Percentiles rank a stretch among this genome's conserved stretches.
Evolutionary conservation across 2,888 invertebrate genomes (phyloP).

Genomic region (Muschampia plurimacula): DNA sequence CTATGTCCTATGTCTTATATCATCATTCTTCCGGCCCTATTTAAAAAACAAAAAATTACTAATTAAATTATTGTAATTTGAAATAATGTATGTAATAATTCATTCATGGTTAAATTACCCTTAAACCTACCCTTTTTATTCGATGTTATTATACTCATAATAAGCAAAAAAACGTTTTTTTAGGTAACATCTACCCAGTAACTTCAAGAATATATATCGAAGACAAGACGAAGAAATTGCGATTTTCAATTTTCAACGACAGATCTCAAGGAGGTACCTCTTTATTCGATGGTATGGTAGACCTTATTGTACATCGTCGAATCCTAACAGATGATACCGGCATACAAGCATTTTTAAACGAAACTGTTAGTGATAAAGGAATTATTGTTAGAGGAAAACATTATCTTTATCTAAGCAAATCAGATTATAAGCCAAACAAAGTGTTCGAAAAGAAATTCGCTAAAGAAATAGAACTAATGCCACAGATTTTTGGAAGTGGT

Average conservation of each 20-base stretch:
- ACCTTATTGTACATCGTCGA: slow-evolving; percentile 94
- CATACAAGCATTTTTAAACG: slow-evolving; percentile 53
- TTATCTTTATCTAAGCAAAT: slow-evolving; percentile 63
- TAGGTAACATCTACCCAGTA: slow-evolving; percentile 95
- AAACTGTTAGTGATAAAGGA: slow-evolving; percentile 54
- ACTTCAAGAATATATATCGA: slow-evolving; percentile 92
- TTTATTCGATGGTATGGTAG: slow-evolving; percentile 89
- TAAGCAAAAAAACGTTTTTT: too few relatives aligned
- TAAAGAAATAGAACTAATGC: slow-evolving; percentile 62
- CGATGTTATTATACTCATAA: too few relatives aligned
- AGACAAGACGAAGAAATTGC: slow-evolving; percentile 75
- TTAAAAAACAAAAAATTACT: too few relatives aligned
- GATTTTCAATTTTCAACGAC: slow-evolving; percentile 89
- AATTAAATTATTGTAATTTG: too few relatives aligned
- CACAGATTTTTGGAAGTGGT: slow-evolving; percentile 52
- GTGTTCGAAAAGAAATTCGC: slow-evolving; percentile 72
- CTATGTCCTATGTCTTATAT: too few relatives aligned
- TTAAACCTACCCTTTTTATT: too few relatives aligned
- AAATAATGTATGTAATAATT: too few relatives aligned
- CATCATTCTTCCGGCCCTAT: too few relatives aligned
- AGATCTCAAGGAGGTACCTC: slow-evolving; percentile 93
- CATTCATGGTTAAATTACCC: too few relatives aligned
- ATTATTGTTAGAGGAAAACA: slow-evolving; percentile 62
- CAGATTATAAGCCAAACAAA: slow-evolving; percentile 58
- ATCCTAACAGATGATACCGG: slow-evolving; percentile 91